Evolutionary conservation across 2,888 invertebrate species (phyloP), one percentile per base, ranked within the genome.

Genomic region (Busseola fusca): DNA sequence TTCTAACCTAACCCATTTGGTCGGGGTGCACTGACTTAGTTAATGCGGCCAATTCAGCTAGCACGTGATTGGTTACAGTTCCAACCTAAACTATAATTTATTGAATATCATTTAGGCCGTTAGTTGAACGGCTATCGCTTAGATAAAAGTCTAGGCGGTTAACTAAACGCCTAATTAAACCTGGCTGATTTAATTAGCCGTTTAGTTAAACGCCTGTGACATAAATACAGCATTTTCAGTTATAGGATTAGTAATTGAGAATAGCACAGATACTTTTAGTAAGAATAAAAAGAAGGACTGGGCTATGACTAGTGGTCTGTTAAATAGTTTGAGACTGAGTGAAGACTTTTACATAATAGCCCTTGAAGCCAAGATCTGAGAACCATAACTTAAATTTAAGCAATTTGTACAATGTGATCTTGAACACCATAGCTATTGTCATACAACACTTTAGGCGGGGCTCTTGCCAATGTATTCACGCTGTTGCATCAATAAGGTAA

Each of bases 401-500:
- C 56, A 75, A 74, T 62, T 25, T 56, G 18, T 50, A 70, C 27
- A 25, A n/a, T 73, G 54, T 40, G 50, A 60, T 64, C 56, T 59
- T 60, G 18, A 45, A 34, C 48, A 45, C 37, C 42, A 45, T 9
- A 42, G 3, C 72, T 21, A 78, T 68, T 77, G 78, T 73, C 62
- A 48, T 52, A 14, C 1, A 3, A 6, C 27, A 48, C 48, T 37
- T 45, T n/a, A n/a, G 45, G 16, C 45, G n/a, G 42, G 34, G 18
- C 45, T 58, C 45, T 76, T 66, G 54, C 54, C 63, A 76, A 66
- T 67, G 48, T 27, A 25, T 71, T 64, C 72, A 79, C 64, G 66
- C 73, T 58, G 54, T 79, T 80, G 81, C 79, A 73, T 54, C 73
- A 80, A 59, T 50, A 30, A 60, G 57, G 54, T 80, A 60, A 57